Conservation (phyloP, 2,888 invertebrate genomes). For the Tipula lateralis region DNA sequence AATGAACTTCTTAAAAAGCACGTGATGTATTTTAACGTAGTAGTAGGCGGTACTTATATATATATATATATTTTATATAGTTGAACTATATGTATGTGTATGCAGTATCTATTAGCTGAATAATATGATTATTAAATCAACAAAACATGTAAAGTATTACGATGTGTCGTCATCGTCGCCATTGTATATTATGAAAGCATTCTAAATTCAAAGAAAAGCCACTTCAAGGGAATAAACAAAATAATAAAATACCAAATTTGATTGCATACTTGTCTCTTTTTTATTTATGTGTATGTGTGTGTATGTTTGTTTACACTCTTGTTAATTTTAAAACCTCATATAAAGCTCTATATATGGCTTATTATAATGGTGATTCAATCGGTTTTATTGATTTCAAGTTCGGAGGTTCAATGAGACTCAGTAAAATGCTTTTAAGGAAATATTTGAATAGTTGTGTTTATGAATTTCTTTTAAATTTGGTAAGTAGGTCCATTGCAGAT, state of each 20-base stretch:
- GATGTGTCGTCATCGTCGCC: not conserved
- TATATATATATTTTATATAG: not conserved
- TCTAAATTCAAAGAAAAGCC: not conserved
- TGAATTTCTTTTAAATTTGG: not conserved
- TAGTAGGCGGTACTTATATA: not conserved
- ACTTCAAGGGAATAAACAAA: not conserved
- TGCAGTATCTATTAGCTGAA: not conserved
- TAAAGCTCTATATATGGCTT: not conserved
- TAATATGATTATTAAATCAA: not conserved
- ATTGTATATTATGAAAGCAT: not conserved
- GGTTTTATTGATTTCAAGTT: not conserved
- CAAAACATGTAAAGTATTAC: not conserved
- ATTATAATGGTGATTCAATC: not conserved
- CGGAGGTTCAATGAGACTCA: not conserved
- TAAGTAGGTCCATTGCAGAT: not conserved
- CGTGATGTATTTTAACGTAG: not conserved
- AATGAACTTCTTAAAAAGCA: not conserved
- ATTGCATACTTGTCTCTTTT: not conserved
- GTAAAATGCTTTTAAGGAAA: not conserved
- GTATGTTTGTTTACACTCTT: not conserved
- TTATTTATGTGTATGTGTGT: no score
- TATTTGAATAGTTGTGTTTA: not conserved
- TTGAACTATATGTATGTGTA: not conserved
- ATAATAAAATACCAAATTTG: not conserved
- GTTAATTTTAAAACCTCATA: not conserved